phyloP scores from a whole-genome alignment of 2,888 invertebrate genomes.

The Platycheirus albimanus region DNA sequence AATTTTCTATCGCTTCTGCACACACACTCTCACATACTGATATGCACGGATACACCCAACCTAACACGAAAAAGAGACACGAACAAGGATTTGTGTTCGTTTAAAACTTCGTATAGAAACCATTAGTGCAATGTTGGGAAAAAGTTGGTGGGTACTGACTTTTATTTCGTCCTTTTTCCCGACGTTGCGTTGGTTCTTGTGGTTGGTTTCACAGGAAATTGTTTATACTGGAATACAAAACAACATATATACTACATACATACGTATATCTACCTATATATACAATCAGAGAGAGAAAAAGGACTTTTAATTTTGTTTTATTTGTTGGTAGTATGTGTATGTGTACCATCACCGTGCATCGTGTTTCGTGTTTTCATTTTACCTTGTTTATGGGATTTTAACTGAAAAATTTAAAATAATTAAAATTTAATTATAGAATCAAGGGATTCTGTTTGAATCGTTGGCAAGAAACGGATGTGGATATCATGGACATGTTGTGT shows the following conservation, averaged over 20 bases:
- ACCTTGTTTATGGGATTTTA: constrained; percentile 31
- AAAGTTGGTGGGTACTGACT: constrained; percentile 47
- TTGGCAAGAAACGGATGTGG: not conserved
- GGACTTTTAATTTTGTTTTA: no score
- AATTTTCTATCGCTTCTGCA: constrained; percentile 10
- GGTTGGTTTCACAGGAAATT: constrained; percentile 42
- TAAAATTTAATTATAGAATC: constrained; percentile 47
- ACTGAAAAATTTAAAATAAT: constrained; percentile 47
- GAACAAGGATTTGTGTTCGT: constrained; percentile 55
- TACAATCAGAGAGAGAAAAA: no score
- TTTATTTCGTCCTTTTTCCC: constrained; percentile 34
- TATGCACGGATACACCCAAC: no score
- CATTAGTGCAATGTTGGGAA: constrained; percentile 59
- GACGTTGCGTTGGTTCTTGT: constrained; percentile 24
- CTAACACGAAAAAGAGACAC: not conserved
- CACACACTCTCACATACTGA: not conserved
- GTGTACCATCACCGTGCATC: not conserved
- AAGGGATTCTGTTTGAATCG: constrained; percentile 13
- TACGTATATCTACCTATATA: not conserved
- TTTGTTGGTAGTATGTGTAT: not conserved
- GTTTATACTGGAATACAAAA: constrained; percentile 15
- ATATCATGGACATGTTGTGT: constrained; percentile 1
- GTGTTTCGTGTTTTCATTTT: not conserved
- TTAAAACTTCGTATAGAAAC: constrained; percentile 56
- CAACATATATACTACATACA: not conserved